Conservation (phyloP, 2,888 invertebrate species). For the Euzophera pinguis region DNA sequence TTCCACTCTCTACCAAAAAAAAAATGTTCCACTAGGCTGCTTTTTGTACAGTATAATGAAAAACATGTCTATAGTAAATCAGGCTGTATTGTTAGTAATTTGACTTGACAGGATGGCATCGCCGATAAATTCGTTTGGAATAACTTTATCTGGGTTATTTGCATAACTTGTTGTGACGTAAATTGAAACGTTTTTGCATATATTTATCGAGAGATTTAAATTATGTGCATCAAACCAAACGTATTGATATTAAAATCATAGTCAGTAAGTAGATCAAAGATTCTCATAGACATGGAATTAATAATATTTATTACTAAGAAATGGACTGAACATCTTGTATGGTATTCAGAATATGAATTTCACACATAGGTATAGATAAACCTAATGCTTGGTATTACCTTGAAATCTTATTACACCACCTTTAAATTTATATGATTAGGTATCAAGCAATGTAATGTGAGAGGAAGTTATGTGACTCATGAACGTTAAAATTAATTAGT, state of each 20-base stretch:
- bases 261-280: no score
- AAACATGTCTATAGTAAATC: background rate
- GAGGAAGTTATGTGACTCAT: background rate
- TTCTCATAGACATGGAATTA: no score
- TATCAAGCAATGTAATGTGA: no score
- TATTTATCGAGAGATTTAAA: background rate
- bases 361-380: no score
- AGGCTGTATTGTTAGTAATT: background rate
- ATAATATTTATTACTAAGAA: no score
- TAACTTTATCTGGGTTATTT: conserved; percentile 5
- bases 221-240: background rate
- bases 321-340: no score
- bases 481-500: conserved; percentile 10
- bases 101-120: conserved; percentile 6
- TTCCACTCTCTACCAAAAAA: no score
- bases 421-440: no score
- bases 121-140: background rate
- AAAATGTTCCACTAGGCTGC: no score
- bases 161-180: conserved; percentile 5
- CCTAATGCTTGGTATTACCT: no score
- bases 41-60: background rate
- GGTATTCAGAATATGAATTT: no score
- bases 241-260: background rate
- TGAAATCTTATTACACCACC: no score
- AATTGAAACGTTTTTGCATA: background rate